phyloP scores from a whole-genome alignment of 2,797 vertebrate species.

The Cirrhinus mrigala region DNA sequence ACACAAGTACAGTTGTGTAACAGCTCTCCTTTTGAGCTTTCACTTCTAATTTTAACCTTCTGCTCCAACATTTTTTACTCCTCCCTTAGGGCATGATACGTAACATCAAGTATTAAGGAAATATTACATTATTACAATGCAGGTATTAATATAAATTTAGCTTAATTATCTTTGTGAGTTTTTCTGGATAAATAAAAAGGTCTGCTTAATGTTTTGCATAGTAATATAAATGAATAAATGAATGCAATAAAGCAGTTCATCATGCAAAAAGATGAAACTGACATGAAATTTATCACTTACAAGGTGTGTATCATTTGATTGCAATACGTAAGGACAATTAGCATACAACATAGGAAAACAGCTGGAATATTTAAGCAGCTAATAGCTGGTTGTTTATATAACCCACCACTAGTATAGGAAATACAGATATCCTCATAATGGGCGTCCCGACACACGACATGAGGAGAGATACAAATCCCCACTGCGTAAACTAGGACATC shows the following conservation, averaged over 20 bases:
- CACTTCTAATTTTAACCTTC: background rate
- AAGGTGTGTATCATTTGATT: background rate
- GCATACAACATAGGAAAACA: background rate
- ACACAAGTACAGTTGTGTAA: constrained; percentile 59
- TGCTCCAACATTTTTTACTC: background rate
- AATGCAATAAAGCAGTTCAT: background rate
- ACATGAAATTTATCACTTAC: background rate
- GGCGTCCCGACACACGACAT: background rate
- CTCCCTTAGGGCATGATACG: background rate
- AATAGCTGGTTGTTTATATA: background rate
- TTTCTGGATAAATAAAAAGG: background rate
- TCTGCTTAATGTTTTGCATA: background rate
- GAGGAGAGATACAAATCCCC: constrained; percentile 3
- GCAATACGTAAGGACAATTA: too few species aligned
- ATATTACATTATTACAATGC: background rate
- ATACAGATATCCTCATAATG: constrained; percentile 3
- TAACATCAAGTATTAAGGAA: background rate
- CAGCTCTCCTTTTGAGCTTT: constrained; percentile 35
- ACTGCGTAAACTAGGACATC: constrained; percentile 34
- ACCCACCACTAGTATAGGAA: background rate
- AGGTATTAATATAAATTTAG: background rate
- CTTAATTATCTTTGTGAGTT: background rate
- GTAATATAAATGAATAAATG: background rate
- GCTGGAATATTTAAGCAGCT: background rate
- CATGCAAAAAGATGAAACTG: background rate